Conservation (phyloP, 2,113 vertebrate genomes). For the Salvelinus alpinus region DNA sequence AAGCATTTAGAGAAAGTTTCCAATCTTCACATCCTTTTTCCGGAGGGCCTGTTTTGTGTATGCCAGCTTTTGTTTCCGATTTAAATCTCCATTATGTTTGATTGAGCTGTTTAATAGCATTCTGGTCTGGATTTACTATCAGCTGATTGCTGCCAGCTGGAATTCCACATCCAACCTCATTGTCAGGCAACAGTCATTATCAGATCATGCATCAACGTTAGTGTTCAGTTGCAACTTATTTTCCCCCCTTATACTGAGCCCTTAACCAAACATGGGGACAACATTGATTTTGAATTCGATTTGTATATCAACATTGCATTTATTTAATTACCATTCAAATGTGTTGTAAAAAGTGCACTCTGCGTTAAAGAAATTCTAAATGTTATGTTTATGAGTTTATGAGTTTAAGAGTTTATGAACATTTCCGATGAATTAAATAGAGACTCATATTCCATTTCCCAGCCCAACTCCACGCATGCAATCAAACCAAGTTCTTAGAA, state of each 20-base stretch:
- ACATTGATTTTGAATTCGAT: constrained; percentile 20
- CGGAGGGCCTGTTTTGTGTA: constrained; percentile 34
- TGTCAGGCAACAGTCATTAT: constrained; percentile 47
- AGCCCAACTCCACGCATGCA: no score
- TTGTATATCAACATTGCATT: background rate
- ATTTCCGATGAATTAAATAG: background rate
- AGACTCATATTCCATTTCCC: background rate
- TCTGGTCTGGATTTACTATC: constrained; percentile 66
- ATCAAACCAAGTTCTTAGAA: no score
- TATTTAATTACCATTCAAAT: no score
- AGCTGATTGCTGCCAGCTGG: constrained; percentile 70
- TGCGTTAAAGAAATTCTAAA: background rate
- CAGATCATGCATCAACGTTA: constrained; percentile 39
- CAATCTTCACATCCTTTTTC: constrained; percentile 43
- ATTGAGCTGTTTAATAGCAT: constrained; percentile 64
- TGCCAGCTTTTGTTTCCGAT: constrained; percentile 56
- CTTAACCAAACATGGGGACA: constrained; percentile 19
- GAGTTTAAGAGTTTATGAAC: background rate
- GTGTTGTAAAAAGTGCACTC: no score
- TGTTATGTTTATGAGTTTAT: no score
- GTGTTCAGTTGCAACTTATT: constrained; percentile 24
- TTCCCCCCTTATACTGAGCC: background rate
- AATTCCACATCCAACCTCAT: constrained; percentile 34
- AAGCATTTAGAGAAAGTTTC: constrained; percentile 47
- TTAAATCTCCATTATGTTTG: constrained; percentile 56